A percentile compares a stretch with the other conserved stretches of the same genome.
Conservation (phyloP, 37 sponge, comb jelly and placozoan genomes). For the Agelas oroides region DNA sequence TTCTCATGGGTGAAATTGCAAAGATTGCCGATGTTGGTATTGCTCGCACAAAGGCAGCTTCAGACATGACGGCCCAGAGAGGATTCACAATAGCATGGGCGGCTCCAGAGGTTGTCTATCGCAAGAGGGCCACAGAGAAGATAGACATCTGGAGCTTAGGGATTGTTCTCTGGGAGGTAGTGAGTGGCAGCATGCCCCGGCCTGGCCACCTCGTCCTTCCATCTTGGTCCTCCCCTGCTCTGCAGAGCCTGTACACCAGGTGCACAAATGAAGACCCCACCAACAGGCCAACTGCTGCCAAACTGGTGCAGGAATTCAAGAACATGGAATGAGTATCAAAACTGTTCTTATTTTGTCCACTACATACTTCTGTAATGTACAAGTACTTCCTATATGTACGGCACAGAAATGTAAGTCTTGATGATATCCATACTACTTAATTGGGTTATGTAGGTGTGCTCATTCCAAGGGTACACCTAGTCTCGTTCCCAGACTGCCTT, state of each 20-base stretch:
- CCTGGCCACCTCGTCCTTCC: conserved; percentile 77
- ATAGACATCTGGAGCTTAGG: conserved; percentile 96
- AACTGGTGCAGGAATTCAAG: conserved; percentile 50
- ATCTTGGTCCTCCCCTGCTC: conserved; percentile 1
- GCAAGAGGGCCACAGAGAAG: conserved; percentile 90
- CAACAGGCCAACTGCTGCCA: conserved; percentile 73
- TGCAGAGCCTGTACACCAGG: conserved; percentile 49
- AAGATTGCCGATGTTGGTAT: conserved; percentile 95
- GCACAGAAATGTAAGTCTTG: too few species aligned
- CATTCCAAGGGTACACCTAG: too few species aligned
- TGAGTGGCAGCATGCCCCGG: conserved; percentile 75
- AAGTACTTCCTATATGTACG: too few species aligned
- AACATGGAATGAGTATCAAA: background rate
- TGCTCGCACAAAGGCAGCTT: conserved; percentile 77
- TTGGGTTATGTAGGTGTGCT: too few species aligned
- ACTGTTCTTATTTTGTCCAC: too few species aligned
- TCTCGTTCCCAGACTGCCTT: too few species aligned
- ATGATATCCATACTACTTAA: too few species aligned
- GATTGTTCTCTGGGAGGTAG: conserved; percentile 91
- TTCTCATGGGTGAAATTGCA: conserved; percentile 79
- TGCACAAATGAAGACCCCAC: conserved; percentile 71
- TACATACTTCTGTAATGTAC: too few species aligned
- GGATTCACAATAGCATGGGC: conserved; percentile 95
- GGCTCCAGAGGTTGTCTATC: conserved; percentile 91
- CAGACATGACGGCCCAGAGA: conserved; percentile 94